Percentiles rank a stretch among this genome's conserved stretches.
These are phyloP conservation scores for Trissolcus japonicus DNA, from an alignment of 2,888 invertebrate species.

Conservation along the genomic window DNA sequence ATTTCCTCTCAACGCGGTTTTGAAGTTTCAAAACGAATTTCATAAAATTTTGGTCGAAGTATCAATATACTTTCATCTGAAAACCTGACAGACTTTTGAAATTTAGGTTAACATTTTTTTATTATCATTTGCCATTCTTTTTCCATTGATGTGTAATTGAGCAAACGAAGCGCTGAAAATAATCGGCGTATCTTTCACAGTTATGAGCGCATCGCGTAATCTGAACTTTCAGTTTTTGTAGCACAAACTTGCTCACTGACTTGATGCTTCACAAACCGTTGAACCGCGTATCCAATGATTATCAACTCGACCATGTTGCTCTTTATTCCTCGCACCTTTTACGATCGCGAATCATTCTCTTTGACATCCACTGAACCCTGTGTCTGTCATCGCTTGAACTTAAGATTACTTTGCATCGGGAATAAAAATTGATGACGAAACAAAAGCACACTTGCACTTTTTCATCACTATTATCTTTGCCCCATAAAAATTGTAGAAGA, in stretches of 20 bases:
- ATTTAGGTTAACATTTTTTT: too few relatives aligned
- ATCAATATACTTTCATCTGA: too few relatives aligned
- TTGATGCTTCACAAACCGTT: constrained; percentile 48
- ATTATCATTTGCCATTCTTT: too few relatives aligned
- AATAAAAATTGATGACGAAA: constrained; percentile 27
- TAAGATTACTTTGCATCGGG: constrained; percentile 22
- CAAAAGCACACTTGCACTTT: constrained; percentile 1
- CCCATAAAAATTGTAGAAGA: too few relatives aligned
- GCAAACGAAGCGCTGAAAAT: constrained; percentile 32
- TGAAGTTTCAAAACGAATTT: too few relatives aligned
- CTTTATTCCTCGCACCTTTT: constrained; percentile 48
- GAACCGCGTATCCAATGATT: constrained; percentile 51
- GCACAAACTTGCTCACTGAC: constrained; percentile 34
- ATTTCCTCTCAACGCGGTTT: too few relatives aligned
- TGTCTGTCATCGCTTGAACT: constrained; percentile 30
- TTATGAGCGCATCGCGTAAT: constrained; percentile 27
- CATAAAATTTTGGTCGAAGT: too few relatives aligned
- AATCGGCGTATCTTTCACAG: constrained; percentile 30
- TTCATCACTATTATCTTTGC: too few relatives aligned
- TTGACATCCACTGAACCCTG: constrained; percentile 47
- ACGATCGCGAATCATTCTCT: constrained; percentile 30
- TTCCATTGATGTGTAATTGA: constrained; percentile 13
- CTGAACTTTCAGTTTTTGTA: constrained; percentile 34
- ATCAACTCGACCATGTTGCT: constrained; percentile 47
- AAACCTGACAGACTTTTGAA: too few relatives aligned